Evolutionary conservation across 2,797 vertebrate species (phyloP), one percentile per base, ranked within the genome.

Genomic region (Eulemur albifrons): DNA sequence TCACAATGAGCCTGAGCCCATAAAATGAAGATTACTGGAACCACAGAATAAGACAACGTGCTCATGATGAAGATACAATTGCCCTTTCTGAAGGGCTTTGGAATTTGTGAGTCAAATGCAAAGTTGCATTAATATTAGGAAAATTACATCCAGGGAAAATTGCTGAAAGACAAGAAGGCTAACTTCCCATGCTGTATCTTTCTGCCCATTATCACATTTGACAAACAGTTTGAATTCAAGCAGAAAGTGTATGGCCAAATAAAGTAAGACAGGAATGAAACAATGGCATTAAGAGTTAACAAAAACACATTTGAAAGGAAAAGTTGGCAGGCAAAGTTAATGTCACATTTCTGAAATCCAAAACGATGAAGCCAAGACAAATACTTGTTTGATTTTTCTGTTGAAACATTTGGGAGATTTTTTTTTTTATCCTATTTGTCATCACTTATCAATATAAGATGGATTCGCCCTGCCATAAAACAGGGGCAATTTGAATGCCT

Each of bases 141-240:
- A 98, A 97, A 98, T 97, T 97, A 97, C 81, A 97, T 84, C 95
- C 85, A 97, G 48, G 92, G 50, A 81, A 94, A 97, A 97, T 96
- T 40, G 88, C 83, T 89, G 50, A 97, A 98, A 94, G 95, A 97
- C 27, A 94, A 97, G 94, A 70, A 91, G 43, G 83, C 96, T 97
- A 97, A 97, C 96, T 96, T 95, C 95, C 97, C 96, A 96, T 38
- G 11, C 94, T 1, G 0, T 4, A 10, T 73, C 63, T 96, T 96
- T 97, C 90, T 98, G 77, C 73, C 88, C 84, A 95, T 98, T 98
- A 98, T 96, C 61, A 52, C 80, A 89, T 97, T 98, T 97, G 97
- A 97, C 92, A 97, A 98, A 98, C 88, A 97, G 94, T 95, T 97
- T 97, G 97, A 98, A 98, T 97, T 98, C 95, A 98, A 96, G 84